Conservation (phyloP, 2,888 invertebrate genomes). For the Frankliniella intonsa region DNA sequence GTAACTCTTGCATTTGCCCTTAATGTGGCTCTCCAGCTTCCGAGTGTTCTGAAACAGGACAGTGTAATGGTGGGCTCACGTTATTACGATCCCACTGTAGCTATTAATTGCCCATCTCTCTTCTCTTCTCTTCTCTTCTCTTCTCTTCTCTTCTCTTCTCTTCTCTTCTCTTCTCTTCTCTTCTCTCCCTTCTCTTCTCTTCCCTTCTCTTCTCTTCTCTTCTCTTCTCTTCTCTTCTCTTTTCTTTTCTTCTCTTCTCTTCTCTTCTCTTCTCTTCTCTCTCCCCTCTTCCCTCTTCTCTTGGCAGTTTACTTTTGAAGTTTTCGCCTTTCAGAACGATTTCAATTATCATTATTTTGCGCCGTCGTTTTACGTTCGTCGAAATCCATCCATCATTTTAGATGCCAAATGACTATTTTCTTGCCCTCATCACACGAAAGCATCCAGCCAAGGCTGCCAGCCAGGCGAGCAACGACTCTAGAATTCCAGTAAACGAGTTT, state of each 20-base stretch:
- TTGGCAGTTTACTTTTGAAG: no score
- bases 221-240: no score
- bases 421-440: not conserved
- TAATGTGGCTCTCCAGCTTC: constrained; percentile 18
- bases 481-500: constrained; percentile 7
- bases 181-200: no score
- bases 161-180: no score
- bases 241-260: no score
- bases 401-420: constrained; percentile 7
- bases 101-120: not conserved
- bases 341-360: not conserved
- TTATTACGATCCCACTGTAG: not conserved
- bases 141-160: no score
- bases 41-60: constrained; percentile 17
- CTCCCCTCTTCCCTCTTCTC: no score
- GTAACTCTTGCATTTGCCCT: constrained; percentile 22
- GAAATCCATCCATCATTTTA: not conserved
- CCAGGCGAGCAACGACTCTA: not conserved
- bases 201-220: no score
- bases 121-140: no score
- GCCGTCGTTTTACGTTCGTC: not conserved
- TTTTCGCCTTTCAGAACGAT: not conserved
- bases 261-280: no score
- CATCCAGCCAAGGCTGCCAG: not conserved
- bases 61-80: not conserved